These are phyloP conservation scores for Gobionotothen gibberifrons DNA, from an alignment of 2,797 vertebrate species.

Conservation along the genomic window DNA sequence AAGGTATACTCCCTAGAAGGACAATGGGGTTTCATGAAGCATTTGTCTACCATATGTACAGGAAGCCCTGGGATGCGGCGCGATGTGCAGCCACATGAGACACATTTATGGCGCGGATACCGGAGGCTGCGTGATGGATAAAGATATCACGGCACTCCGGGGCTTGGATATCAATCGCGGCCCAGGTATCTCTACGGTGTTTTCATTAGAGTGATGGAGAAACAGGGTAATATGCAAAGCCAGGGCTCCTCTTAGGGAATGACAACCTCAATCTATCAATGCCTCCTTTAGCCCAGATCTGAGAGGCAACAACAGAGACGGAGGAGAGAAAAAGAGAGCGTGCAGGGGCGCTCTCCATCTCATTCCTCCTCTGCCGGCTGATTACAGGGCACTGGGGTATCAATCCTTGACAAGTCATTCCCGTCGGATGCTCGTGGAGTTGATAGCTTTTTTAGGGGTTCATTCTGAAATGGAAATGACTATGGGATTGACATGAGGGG, in stretches of 20 bases:
- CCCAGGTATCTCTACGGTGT: constrained; percentile 45
- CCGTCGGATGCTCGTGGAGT: constrained; percentile 30
- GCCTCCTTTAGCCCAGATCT: constrained; percentile 48
- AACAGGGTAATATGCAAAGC: constrained; percentile 64
- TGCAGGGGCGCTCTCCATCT: constrained; percentile 47
- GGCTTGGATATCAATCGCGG: constrained; percentile 50
- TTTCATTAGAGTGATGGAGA: constrained; percentile 68
- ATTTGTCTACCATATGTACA: constrained; percentile 59
- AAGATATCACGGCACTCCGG: constrained; percentile 50
- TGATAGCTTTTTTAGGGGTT: constrained; percentile 51
- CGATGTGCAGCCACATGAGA: constrained; percentile 59
- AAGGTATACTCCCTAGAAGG: constrained; percentile 46
- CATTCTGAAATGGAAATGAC: constrained; percentile 62
- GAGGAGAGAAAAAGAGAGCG: constrained; percentile 20
- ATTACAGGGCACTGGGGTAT: constrained; percentile 53
- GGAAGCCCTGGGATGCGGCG: background rate
- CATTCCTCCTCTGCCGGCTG: constrained; percentile 44
- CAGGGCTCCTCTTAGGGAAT: constrained; percentile 53
- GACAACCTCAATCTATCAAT: constrained; percentile 61
- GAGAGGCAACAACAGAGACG: constrained; percentile 39
- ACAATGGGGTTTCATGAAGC: constrained; percentile 61
- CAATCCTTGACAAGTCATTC: constrained; percentile 59
- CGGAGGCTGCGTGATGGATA: constrained; percentile 61
- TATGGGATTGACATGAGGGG: constrained; percentile 23
- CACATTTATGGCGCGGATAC: constrained; percentile 41